Percentiles rank a stretch among this genome's conserved stretches.
Evolutionary conservation across 2,888 invertebrate genomes (phyloP).

Genomic region (Aspidiotus rigidus): DNA sequence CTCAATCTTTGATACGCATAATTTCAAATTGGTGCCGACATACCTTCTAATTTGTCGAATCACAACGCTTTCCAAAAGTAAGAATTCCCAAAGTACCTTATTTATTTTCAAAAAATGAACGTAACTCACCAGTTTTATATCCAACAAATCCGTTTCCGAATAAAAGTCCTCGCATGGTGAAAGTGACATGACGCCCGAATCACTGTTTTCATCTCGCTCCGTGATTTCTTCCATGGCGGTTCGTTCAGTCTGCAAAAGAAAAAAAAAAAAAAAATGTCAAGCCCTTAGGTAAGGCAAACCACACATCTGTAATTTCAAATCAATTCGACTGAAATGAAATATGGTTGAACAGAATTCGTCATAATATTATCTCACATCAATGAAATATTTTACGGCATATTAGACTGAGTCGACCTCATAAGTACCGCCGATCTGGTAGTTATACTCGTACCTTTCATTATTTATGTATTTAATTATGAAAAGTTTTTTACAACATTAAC

Average conservation of each 20-base stretch:
- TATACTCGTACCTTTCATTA: neutral
- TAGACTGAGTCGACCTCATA: too few species aligned
- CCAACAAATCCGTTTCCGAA: slow-evolving; percentile 39
- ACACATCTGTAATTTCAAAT: neutral
- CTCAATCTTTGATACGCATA: too few species aligned
- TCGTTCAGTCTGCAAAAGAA: slow-evolving; percentile 13
- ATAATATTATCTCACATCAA: too few species aligned
- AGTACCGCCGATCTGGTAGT: too few species aligned
- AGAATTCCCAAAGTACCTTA: neutral
- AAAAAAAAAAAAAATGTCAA: slow-evolving; percentile 18
- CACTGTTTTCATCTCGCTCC: slow-evolving; percentile 39
- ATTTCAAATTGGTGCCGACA: neutral
- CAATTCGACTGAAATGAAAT: neutral
- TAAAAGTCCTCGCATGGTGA: slow-evolving; percentile 40
- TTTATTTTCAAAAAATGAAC: neutral
- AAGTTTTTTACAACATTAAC: neutral
- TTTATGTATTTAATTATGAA: neutral
- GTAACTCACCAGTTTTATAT: slow-evolving; percentile 38
- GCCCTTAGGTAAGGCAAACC: slow-evolving; percentile 2
- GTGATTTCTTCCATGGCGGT: slow-evolving; percentile 23
- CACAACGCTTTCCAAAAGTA: too few species aligned
- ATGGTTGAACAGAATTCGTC: neutral
- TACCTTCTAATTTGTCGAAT: neutral
- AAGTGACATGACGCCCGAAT: slow-evolving; percentile 41
- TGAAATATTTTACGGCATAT: too few species aligned